These are phyloP conservation scores for Zalophus californianus DNA, from an alignment of 2,797 vertebrate genomes.

Conservation along the genomic window DNA sequence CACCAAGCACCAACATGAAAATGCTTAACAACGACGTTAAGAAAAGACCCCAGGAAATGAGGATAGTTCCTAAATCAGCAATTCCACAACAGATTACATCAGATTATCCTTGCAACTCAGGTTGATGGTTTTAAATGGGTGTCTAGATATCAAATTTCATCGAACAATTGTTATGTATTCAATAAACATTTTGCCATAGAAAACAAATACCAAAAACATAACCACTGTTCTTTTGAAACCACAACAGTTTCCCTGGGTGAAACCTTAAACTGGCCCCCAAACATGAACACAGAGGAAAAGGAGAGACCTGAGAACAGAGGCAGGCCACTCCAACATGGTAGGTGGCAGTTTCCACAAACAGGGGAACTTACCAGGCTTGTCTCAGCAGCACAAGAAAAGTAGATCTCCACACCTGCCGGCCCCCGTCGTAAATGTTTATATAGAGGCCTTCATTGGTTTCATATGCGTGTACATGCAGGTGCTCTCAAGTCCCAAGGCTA, in stretches of 20 bases:
- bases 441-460: neutral
- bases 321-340: no score
- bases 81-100: neutral
- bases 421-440: neutral
- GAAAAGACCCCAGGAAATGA: neutral
- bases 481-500: neutral
- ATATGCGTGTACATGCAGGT: neutral
- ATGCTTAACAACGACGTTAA: neutral
- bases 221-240: neutral
- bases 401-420: fast-evolving
- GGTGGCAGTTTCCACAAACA: neutral
- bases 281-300: neutral
- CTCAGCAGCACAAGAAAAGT: fast-evolving
- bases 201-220: neutral
- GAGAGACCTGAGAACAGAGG: neutral
- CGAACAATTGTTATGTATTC: neutral
- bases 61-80: neutral
- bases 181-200: neutral
- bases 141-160: neutral
- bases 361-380: neutral
- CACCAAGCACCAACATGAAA: neutral
- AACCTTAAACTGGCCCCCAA: neutral
- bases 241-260: no score
- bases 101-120: neutral
- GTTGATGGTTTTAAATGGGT: neutral